phyloP scores from a whole-genome alignment of 2,888 invertebrate genomes.

The Silvanus unidentatus region DNA sequence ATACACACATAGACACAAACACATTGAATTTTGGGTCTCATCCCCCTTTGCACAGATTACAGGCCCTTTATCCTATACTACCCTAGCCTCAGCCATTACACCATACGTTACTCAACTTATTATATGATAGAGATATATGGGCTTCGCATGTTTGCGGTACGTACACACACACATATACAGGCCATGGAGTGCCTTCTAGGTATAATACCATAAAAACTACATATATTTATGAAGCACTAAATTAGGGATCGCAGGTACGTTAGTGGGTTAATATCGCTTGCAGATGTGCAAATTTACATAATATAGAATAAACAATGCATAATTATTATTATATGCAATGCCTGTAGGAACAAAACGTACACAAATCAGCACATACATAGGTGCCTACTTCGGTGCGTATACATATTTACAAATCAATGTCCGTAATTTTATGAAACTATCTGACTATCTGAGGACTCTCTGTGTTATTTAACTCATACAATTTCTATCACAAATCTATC shows the following conservation, averaged over 20 bases:
- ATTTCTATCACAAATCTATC: too few relatives aligned
- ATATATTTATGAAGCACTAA: conserved; percentile 21
- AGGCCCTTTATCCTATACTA: conserved; percentile 33
- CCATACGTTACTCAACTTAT: conserved; percentile 40
- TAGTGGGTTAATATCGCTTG: neutral
- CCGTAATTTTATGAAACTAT: too few relatives aligned
- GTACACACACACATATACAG: too few relatives aligned
- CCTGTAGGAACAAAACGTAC: too few relatives aligned
- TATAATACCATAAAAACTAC: conserved; percentile 36
- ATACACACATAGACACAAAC: neutral
- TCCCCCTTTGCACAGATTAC: conserved; percentile 26
- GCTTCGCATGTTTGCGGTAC: conserved; percentile 36
- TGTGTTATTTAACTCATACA: too few relatives aligned
- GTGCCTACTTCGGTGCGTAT: too few relatives aligned
- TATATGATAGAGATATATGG: conserved; percentile 44
- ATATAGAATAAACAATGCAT: conserved; percentile 4
- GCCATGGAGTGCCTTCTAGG: conserved; percentile 28
- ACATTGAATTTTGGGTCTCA: neutral
- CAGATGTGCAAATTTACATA: conserved; percentile 6
- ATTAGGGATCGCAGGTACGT: conserved; percentile 16
- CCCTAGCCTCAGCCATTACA: conserved; percentile 28
- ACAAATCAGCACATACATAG: too few relatives aligned
- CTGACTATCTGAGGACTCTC: too few relatives aligned
- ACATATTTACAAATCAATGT: too few relatives aligned
- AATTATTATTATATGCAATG: neutral